Evolutionary conservation across 2,113 vertebrate genomes (phyloP).

Genomic region (Aythya baeri): DNA sequence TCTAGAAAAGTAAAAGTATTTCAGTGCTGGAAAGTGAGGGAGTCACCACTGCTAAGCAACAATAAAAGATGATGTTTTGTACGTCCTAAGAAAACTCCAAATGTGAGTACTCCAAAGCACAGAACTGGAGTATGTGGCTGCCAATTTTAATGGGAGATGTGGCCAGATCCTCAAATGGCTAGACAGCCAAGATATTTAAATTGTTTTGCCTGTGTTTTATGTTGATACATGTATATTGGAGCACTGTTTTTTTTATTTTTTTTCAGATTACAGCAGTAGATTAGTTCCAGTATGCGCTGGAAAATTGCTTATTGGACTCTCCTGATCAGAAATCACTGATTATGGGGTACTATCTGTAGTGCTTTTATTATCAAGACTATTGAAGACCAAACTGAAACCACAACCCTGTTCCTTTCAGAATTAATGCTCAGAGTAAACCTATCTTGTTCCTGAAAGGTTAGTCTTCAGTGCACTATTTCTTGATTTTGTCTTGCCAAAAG

Average conservation of each 20-base stretch:
- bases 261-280: not conserved
- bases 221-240: not conserved
- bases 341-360: slow-evolving; percentile 40
- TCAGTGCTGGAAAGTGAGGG: not conserved
- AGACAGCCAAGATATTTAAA: not conserved
- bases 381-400: slow-evolving; percentile 46
- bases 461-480: not conserved
- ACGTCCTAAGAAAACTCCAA: not conserved
- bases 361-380: slow-evolving; percentile 39
- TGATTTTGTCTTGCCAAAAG: not conserved
- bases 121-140: not conserved
- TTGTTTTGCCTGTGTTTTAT: slow-evolving; percentile 12
- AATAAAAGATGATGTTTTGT: not conserved
- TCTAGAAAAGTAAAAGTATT: not conserved
- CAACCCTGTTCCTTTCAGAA: slow-evolving; percentile 20
- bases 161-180: not conserved
- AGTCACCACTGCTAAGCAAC: not conserved
- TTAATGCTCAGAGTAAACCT: slow-evolving; percentile 31
- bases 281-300: slow-evolving; percentile 19
- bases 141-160: not conserved
- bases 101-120: not conserved
- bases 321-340: slow-evolving; percentile 41
- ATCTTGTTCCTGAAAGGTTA: slow-evolving; percentile 10
- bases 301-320: slow-evolving; percentile 46
- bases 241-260: not conserved